Conservation (phyloP, 2,888 invertebrate species). For the Drosophila kokeensis region DNA sequence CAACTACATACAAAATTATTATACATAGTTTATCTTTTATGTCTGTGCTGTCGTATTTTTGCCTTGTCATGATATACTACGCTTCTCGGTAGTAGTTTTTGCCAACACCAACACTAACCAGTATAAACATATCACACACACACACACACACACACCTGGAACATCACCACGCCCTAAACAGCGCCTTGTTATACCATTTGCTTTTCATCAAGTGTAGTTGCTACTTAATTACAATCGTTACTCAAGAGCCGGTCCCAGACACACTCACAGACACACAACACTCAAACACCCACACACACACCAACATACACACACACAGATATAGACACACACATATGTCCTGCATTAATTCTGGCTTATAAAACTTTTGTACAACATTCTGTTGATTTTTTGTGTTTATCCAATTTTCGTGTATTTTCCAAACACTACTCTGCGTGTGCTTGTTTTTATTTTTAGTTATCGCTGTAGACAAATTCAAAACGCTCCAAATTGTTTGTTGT, state of each 20-base stretch:
- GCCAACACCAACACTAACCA: conserved; percentile 24
- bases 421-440: conserved; percentile 66
- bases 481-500: conserved; percentile 64
- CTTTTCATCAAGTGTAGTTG: conserved; percentile 77
- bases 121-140: conserved; percentile 15
- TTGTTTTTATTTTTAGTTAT: conserved; percentile 54
- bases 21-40: conserved; percentile 60
- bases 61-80: conserved; percentile 72
- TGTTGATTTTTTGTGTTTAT: conserved; percentile 44
- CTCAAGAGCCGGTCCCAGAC: conserved; percentile 59
- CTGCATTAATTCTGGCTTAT: conserved; percentile 52
- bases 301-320: background rate
- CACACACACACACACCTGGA: conserved; percentile 40
- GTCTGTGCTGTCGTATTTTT: conserved; percentile 60
- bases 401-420: conserved; percentile 44
- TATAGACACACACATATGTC: conserved; percentile 28
- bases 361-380: conserved; percentile 46
- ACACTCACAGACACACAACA: conserved; percentile 8
- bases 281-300: conserved; percentile 10
- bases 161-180: conserved; percentile 49
- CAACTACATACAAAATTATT: conserved; percentile 61
- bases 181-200: conserved; percentile 63
- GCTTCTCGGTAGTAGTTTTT: conserved; percentile 63
- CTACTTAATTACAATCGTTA: conserved; percentile 79
- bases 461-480: conserved; percentile 44